Evolutionary conservation across 1,140 invertebrate species (phyloP), one percentile per base, ranked within the genome.

Genomic region (Ganaspis sp.): DNA sequence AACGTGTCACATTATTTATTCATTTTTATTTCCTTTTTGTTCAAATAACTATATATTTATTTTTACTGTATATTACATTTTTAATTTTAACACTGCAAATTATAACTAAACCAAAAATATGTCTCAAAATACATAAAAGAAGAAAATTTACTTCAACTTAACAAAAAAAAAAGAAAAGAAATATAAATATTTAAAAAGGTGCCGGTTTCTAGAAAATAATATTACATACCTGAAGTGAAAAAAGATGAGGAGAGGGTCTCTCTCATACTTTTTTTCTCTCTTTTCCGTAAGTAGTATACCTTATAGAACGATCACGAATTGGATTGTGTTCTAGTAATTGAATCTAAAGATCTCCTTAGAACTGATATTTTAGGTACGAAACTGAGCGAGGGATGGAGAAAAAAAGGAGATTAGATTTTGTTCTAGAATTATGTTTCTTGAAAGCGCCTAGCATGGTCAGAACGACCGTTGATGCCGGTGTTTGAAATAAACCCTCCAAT

Each of bases 291-390:
- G 85, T 77, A 84, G 75, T 70, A 49, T 72, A 45, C 21, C 70
- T 75, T 74, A 86, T 85, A 82, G 76, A 85, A 77, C 72, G 78
- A 85, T 84, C 85, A 83, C 84, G 84, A 86, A 34, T n/a, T 64
- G 23, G 9, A 64, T 81, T 75, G 74, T 34, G 74, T 8, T 58
- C 72, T 40, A 34, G 38, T 9, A 34, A 34, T 45, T 58, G 45
- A 49, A 37, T 40, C 4, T 11, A 38, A 38, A 4, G 17, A 64
- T 17, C 4, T 11, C 45, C 19, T 37, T n/a, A 53, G 11, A 37
- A 17, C 49, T 11, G 34, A 75, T 23, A 40, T 23, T 54, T 54
- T 23, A 9, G 0, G 1, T 21, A 8, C 9, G 1, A 19, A 54
- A 11, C 9, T 54, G 29, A 23, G 49, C 17, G 37, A 42, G 26